These are phyloP conservation scores for Patella caerulea DNA, from an alignment of 2,888 invertebrate species.

Conservation along the genomic window DNA sequence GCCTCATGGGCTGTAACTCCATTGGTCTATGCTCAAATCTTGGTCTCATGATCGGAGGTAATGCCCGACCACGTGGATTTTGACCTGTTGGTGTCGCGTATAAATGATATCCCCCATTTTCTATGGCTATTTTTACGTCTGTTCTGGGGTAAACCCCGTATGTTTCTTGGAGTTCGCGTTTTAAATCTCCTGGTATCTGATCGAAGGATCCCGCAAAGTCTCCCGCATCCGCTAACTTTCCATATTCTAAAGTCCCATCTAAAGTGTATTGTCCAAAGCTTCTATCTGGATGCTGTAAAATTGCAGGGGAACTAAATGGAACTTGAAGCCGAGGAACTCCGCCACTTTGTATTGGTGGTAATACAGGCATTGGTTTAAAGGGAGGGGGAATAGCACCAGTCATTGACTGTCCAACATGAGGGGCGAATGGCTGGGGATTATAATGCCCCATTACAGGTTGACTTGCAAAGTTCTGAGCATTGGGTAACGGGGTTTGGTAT, in stretches of 20 bases:
- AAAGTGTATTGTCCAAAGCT: background rate
- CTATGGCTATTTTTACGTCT: conserved; percentile 32
- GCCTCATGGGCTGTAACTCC: background rate
- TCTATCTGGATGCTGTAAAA: background rate
- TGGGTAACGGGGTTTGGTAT: background rate
- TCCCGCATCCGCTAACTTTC: background rate
- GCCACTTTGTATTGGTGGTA: background rate
- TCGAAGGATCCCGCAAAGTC: conserved; percentile 29
- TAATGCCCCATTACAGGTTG: background rate
- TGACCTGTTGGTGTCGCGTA: conserved; percentile 33
- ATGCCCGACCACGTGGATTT: background rate
- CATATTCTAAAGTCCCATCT: background rate
- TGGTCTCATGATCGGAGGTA: background rate
- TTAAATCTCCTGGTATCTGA: conserved; percentile 37
- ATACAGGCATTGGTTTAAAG: background rate
- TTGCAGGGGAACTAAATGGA: background rate
- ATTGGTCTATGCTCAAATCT: background rate
- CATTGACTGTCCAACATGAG: background rate
- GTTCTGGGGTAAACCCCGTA: conserved; percentile 39
- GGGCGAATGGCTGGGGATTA: background rate
- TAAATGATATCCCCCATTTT: conserved; percentile 39
- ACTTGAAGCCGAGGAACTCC: background rate
- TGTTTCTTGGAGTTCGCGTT: conserved; percentile 32
- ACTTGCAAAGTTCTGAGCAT: background rate
- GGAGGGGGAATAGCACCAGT: background rate